Evolutionary conservation across 35 echinoderm and acorn worm species (phyloP).

Genomic region (Amphiura filiformis): DNA sequence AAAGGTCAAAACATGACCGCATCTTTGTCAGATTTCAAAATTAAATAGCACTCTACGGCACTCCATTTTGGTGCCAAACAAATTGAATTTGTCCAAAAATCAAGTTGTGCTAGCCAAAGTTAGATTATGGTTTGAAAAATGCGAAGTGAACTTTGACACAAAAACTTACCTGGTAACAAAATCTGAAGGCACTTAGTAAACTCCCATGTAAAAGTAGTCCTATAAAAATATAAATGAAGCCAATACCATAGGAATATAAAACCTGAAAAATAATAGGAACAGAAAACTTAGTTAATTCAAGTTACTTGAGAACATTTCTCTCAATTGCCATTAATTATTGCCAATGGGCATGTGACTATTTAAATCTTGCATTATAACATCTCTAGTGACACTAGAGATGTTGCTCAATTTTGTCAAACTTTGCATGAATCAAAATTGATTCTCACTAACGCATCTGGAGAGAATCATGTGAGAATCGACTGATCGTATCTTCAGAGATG

Average conservation of each 20-base stretch:
- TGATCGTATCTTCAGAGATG: no score
- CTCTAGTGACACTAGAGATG: no score
- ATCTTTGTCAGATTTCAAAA: no score
- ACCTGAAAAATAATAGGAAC: constrained; percentile 53
- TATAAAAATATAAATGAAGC: constrained; percentile 67
- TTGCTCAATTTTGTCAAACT: no score
- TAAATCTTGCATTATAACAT: no score
- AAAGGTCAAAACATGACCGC: no score
- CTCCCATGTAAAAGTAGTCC: constrained; percentile 64
- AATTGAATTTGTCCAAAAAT: neutral
- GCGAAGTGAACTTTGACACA: no score
- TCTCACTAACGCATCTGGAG: no score
- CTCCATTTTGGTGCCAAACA: neutral
- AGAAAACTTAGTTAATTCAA: neutral
- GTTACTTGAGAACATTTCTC: neutral
- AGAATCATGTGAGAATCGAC: no score
- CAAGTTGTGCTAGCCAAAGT: neutral
- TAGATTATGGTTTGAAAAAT: neutral
- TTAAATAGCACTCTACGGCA: no score
- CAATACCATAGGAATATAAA: constrained; percentile 88
- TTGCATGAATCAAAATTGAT: no score
- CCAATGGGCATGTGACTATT: neutral
- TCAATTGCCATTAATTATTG: neutral
- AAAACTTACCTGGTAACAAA: constrained; percentile 76
- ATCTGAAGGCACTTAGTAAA: constrained; percentile 57